Evolutionary conservation across 2,888 invertebrate species (phyloP).

Genomic region (Neoitamus cyanurus): DNA sequence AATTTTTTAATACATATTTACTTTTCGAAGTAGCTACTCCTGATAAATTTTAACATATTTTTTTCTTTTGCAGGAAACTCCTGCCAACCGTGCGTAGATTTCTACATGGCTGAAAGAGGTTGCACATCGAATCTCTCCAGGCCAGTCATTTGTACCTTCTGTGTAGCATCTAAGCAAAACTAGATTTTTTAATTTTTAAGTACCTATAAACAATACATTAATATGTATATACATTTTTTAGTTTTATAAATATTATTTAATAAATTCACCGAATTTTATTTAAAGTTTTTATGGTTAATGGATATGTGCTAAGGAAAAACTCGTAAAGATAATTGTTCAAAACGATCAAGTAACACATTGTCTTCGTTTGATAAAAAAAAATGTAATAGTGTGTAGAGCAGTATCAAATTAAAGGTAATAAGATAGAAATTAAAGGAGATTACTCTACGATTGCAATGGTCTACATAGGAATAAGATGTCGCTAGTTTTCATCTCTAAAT

Average conservation of each 20-base stretch:
- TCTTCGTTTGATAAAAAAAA: too few species aligned
- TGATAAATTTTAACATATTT: not conserved
- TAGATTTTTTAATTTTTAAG: not conserved
- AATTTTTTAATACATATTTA: too few species aligned
- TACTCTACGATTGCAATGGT: too few species aligned
- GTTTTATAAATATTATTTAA: not conserved
- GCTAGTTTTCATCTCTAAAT: too few species aligned
- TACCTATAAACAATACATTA: not conserved
- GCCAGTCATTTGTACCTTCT: constrained; percentile 61
- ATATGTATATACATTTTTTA: not conserved
- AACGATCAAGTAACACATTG: too few species aligned
- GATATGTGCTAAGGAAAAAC: too few species aligned
- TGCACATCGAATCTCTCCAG: constrained; percentile 46
- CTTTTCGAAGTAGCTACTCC: not conserved
- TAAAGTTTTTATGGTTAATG: too few species aligned
- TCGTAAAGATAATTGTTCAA: too few species aligned
- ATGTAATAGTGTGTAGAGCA: too few species aligned
- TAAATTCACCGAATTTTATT: not conserved
- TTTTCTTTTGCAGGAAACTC: constrained; percentile 55
- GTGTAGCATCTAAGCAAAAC: constrained; percentile 55
- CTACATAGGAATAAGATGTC: too few species aligned
- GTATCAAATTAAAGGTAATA: too few species aligned
- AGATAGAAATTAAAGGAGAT: too few species aligned
- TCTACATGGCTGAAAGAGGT: constrained; percentile 11
- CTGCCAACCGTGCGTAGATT: constrained; percentile 57